Conservation (phyloP, 2,888 invertebrate genomes). For the Cephonodes hylas region DNA sequence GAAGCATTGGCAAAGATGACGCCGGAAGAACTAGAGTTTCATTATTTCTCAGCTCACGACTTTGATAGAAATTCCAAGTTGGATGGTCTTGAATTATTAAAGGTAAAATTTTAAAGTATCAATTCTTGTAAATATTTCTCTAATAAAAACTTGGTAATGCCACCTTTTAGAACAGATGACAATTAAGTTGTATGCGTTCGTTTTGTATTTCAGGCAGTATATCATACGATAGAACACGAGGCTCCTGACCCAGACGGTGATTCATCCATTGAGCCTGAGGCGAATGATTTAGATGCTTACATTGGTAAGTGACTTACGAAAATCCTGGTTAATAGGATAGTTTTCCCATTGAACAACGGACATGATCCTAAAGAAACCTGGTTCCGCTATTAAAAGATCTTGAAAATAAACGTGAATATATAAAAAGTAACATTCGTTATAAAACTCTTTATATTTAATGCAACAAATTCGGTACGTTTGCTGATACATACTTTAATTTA, state of each 20-base stretch:
- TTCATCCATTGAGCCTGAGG: slow-evolving; percentile 60
- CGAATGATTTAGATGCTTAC: slow-evolving; percentile 59
- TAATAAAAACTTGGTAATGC: neutral
- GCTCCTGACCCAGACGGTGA: slow-evolving; percentile 59
- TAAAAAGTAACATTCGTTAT: too few relatives aligned
- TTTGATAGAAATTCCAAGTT: slow-evolving; percentile 93
- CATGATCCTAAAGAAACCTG: too few relatives aligned
- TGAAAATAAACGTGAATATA: too few relatives aligned
- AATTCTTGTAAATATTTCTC: neutral
- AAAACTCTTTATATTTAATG: too few relatives aligned
- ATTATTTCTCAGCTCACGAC: slow-evolving; percentile 93
- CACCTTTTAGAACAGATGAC: neutral
- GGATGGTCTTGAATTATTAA: slow-evolving; percentile 93
- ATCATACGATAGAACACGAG: slow-evolving; percentile 86
- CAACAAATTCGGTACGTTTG: too few relatives aligned
- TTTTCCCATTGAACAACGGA: too few relatives aligned
- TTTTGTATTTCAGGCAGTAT: slow-evolving; percentile 82
- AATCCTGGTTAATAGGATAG: neutral
- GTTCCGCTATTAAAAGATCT: too few relatives aligned
- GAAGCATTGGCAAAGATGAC: slow-evolving; percentile 86
- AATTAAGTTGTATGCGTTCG: neutral
- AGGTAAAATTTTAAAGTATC: slow-evolving; percentile 49
- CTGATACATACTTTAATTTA: too few relatives aligned
- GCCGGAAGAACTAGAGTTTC: slow-evolving; percentile 91
- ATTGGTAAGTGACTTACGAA: slow-evolving; percentile 47